Evolutionary conservation across 1,140 invertebrate species (phyloP).

Genomic region (Pseudomyrmex flavicornis): DNA sequence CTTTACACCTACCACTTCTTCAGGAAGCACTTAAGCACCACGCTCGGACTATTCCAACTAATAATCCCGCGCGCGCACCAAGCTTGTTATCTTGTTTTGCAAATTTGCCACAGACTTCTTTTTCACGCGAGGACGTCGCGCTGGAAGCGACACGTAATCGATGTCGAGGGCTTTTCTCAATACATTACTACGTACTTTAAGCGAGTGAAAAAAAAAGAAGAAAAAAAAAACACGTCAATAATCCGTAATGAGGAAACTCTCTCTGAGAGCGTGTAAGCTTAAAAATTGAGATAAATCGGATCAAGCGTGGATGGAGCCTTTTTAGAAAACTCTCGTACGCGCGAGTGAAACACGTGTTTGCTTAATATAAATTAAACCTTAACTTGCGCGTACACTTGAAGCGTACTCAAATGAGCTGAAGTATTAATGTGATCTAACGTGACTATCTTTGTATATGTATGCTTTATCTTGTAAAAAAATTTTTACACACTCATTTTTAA

Average conservation of each 20-base stretch:
- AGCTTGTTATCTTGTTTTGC: constrained; percentile 49
- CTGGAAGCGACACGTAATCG: constrained; percentile 46
- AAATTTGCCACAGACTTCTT: constrained; percentile 35
- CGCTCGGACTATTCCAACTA: constrained; percentile 58
- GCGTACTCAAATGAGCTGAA: not conserved
- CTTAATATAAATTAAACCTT: not conserved
- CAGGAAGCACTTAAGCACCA: constrained; percentile 55
- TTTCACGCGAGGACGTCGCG: not conserved
- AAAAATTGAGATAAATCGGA: constrained; percentile 23
- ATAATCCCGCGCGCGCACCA: constrained; percentile 48
- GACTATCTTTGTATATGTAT: no score
- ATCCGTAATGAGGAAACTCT: not conserved
- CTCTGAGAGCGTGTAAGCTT: not conserved
- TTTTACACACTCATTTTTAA: no score
- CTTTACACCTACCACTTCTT: constrained; percentile 59
- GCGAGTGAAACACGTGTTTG: no score
- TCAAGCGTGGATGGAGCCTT: not conserved
- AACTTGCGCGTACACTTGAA: not conserved
- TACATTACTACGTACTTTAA: constrained; percentile 18
- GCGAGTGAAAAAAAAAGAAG: not conserved
- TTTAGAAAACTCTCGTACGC: not conserved
- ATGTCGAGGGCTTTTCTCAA: constrained; percentile 21
- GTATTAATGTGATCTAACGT: not conserved
- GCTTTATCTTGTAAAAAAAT: not conserved
- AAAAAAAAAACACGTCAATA: not conserved